Evolutionary conservation across 2,113 vertebrate species (phyloP).

Genomic region (Sclerurus mexicanus): DNA sequence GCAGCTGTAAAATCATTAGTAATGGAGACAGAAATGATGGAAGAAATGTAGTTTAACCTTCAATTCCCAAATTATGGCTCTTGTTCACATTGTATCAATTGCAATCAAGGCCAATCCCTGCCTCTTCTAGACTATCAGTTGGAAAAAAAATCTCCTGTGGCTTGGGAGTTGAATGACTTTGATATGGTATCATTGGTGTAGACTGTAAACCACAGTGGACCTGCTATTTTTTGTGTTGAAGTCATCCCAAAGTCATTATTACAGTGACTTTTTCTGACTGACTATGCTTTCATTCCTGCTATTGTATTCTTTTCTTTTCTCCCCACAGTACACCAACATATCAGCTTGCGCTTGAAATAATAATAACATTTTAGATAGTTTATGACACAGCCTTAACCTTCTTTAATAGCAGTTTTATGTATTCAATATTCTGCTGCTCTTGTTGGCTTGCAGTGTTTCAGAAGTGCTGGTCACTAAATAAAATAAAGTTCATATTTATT

Average conservation of each 20-base stretch:
- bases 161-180: neutral
- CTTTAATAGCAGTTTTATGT: conserved; percentile 49
- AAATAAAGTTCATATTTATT: conserved; percentile 51
- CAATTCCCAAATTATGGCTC: neutral
- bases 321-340: neutral
- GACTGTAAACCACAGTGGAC: neutral
- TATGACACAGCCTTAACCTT: conserved; percentile 56
- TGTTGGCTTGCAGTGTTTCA: conserved; percentile 30
- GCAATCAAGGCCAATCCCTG: neutral
- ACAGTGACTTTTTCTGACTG: neutral
- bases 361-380: conserved; percentile 55
- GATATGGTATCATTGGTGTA: neutral
- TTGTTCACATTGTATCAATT: neutral
- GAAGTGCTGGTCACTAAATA: conserved; percentile 48
- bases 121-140: neutral
- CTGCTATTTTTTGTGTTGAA: neutral
- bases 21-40: neutral
- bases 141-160: neutral
- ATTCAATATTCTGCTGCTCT: neutral
- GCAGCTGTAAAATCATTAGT: neutral
- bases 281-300: conserved; percentile 1
- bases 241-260: neutral
- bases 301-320: neutral
- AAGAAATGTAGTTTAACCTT: neutral
- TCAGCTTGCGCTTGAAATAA: conserved; percentile 28